phyloP scores from a whole-genome alignment of 2,113 vertebrate species.

The Tetrax tetrax region DNA sequence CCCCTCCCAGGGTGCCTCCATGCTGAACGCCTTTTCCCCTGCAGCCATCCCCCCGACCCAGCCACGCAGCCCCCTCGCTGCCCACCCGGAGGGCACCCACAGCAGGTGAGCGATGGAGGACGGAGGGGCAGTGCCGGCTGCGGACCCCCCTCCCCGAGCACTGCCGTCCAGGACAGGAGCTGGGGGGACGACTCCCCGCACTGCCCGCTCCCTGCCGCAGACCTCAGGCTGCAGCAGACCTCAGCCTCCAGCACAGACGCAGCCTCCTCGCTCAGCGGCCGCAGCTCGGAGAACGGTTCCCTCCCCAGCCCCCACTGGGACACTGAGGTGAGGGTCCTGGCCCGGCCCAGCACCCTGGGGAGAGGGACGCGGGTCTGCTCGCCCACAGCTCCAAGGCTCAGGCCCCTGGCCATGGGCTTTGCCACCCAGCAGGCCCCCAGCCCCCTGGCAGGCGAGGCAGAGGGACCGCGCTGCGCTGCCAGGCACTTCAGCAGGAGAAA shows the following conservation, averaged over 20 bases:
- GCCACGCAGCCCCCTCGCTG: conserved; percentile 54
- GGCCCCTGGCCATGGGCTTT: accelerated
- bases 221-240: not conserved
- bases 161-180: accelerated
- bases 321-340: not conserved
- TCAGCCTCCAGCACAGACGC: conserved; percentile 22
- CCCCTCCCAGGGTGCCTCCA: not conserved
- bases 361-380: not conserved
- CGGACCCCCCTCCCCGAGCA: not conserved
- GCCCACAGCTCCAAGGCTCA: not conserved
- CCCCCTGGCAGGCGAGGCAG: not conserved
- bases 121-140: accelerated
- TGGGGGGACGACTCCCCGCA: accelerated
- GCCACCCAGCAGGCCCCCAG: not conserved
- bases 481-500: conserved; percentile 43
- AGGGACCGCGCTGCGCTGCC: not conserved
- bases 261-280: conserved; percentile 50
- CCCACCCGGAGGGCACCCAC: conserved; percentile 27
- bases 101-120: conserved; percentile 34
- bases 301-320: accelerated
- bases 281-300: conserved; percentile 36
- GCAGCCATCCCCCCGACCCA: conserved; percentile 64
- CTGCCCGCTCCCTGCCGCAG: accelerated
- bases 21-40: not conserved
- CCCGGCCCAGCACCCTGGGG: not conserved